Evolutionary conservation across 2,888 invertebrate genomes (phyloP).

Genomic region (Standfussiana lucernea): DNA sequence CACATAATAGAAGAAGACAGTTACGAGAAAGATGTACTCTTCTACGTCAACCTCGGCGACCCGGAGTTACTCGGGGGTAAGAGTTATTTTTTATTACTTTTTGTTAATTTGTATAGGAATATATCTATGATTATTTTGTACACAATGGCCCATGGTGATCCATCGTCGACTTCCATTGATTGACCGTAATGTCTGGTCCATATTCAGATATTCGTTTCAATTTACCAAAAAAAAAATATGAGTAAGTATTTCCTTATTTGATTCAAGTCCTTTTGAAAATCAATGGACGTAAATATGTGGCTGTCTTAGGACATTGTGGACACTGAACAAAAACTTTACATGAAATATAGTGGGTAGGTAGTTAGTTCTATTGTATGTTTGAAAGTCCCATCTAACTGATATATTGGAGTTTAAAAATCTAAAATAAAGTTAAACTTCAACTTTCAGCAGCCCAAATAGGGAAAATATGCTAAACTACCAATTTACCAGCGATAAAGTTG

Average conservation of each 20-base stretch:
- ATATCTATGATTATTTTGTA: not conserved
- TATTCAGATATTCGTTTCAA: not conserved
- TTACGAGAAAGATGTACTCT: constrained; percentile 98
- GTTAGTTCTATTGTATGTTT: not conserved
- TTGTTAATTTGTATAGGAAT: not conserved
- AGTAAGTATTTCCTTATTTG: not conserved
- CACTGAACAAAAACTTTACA: not conserved
- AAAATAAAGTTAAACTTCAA: not conserved
- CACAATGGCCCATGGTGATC: not conserved
- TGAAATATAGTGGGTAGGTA: not conserved
- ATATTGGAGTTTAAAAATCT: not conserved
- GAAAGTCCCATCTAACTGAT: not conserved
- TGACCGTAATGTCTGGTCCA: not conserved
- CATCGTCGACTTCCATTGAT: constrained; percentile 8
- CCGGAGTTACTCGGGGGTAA: constrained; percentile 97
- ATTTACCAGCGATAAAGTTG: not conserved
- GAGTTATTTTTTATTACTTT: constrained; percentile 25
- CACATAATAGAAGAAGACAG: constrained; percentile 99
- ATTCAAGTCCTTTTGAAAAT: constrained; percentile 5
- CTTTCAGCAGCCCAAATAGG: not conserved
- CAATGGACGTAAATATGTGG: not conserved
- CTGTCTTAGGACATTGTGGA: not conserved
- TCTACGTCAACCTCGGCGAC: constrained; percentile 97
- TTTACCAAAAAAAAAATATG: not conserved
- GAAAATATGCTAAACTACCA: not conserved